Conservation (phyloP, 1,140 invertebrate genomes). For the Metaphire vulgaris region DNA sequence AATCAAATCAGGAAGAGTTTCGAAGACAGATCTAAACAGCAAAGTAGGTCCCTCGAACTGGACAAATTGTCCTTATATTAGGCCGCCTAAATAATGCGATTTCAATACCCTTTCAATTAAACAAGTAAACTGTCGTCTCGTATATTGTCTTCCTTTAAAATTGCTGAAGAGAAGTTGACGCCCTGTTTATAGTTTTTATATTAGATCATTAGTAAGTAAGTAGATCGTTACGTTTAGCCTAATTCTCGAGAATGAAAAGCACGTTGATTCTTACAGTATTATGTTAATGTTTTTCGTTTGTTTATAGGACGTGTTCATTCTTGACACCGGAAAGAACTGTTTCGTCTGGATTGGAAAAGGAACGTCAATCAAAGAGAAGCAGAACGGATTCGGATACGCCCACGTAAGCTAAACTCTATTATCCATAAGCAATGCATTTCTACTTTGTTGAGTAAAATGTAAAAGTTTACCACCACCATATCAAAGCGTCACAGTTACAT, state of each 20-base stretch:
- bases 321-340: conserved; percentile 35
- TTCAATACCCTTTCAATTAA: neutral
- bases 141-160: neutral
- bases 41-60: conserved; percentile 2
- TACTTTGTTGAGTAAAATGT: no score
- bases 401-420: conserved; percentile 27
- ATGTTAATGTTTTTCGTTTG: no score
- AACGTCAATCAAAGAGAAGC: conserved; percentile 27
- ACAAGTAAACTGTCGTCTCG: no score
- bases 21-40: neutral
- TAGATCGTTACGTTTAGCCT: neutral
- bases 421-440: no score
- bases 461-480: conserved; percentile 33
- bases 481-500: no score
- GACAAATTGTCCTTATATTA: neutral
- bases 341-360: conserved; percentile 41
- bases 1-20: conserved; percentile 4
- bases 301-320: conserved; percentile 38
- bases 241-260: neutral
- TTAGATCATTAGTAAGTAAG: neutral
- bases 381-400: conserved; percentile 29
- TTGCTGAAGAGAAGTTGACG: neutral
- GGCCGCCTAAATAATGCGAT: neutral
- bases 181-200: neutral
- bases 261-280: no score